phyloP scores from a whole-genome alignment of 2,797 vertebrate genomes.

The Enoplosus armatus region DNA sequence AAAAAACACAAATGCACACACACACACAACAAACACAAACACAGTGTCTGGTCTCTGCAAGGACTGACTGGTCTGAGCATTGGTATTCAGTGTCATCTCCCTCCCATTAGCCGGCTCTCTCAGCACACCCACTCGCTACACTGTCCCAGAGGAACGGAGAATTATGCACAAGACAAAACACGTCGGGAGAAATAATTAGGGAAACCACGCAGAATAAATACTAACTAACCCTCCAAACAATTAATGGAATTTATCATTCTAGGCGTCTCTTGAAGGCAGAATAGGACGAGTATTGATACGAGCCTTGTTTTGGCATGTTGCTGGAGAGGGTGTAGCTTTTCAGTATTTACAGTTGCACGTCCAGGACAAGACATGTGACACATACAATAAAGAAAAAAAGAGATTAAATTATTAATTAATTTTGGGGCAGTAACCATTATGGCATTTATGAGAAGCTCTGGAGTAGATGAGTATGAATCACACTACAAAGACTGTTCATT shows the following conservation, averaged over 20 bases:
- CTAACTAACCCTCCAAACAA: constrained; percentile 75
- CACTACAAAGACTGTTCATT: constrained; percentile 30
- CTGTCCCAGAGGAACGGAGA: constrained; percentile 68
- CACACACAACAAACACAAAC: constrained; percentile 56
- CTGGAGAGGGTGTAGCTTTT: constrained; percentile 15
- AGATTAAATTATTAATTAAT: constrained; percentile 23
- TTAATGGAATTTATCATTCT: constrained; percentile 72
- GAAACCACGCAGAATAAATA: constrained; percentile 77
- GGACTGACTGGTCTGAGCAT: constrained; percentile 73
- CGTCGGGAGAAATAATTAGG: constrained; percentile 81
- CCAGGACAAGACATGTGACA: background rate
- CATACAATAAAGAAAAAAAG: constrained; percentile 3
- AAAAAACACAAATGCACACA: constrained; percentile 19
- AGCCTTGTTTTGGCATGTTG: constrained; percentile 27
- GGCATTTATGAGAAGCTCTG: constrained; percentile 12
- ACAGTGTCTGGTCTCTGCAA: constrained; percentile 64
- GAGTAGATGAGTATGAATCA: constrained; percentile 29
- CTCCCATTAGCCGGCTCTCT: constrained; percentile 74
- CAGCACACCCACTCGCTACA: constrained; percentile 72
- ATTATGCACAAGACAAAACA: constrained; percentile 83
- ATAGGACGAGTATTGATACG: constrained; percentile 48
- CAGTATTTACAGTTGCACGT: background rate
- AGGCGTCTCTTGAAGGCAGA: constrained; percentile 50
- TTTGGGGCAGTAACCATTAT: constrained; percentile 27
- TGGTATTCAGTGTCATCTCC: constrained; percentile 81